Percentiles rank a stretch among this genome's conserved stretches.
These are phyloP conservation scores for Dryococelus australis DNA, from an alignment of 2,888 invertebrate species.

Conservation along the genomic window DNA sequence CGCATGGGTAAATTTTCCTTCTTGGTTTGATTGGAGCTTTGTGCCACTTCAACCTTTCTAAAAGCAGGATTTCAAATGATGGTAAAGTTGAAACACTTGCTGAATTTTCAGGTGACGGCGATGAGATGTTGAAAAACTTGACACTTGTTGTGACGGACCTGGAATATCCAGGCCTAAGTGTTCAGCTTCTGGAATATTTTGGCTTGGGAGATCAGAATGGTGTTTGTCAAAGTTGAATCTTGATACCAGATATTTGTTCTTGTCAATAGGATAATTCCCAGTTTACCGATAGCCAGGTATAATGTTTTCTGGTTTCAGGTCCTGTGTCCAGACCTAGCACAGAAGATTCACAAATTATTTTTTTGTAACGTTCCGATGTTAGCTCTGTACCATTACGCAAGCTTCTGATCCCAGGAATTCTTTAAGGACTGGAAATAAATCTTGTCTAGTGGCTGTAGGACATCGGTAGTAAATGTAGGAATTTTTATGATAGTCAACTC, in stretches of 20 bases:
- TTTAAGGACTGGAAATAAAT: neutral
- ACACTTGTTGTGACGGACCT: no score
- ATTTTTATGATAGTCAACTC: neutral
- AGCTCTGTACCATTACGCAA: neutral
- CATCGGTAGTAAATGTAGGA: neutral
- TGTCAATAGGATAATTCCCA: neutral
- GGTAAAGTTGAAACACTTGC: no score
- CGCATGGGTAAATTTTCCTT: no score
- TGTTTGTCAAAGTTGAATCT: neutral
- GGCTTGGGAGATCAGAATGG: neutral
- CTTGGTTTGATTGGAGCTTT: no score
- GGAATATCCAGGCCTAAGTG: neutral
- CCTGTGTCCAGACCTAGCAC: neutral
- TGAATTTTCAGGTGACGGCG: no score
- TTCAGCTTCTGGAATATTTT: no score
- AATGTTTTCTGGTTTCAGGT: neutral
- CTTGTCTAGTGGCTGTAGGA: neutral
- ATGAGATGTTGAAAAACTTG: no score
- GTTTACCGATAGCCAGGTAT: neutral
- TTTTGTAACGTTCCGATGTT: neutral
- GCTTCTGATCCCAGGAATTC: constrained; percentile 6
- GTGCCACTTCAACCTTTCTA: no score
- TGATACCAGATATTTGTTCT: neutral
- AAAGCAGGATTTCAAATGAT: no score
- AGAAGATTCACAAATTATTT: neutral